Base-by-base conservation (phyloP, 1,140 invertebrate species). In the Tetramorium parvispinum region DNA sequence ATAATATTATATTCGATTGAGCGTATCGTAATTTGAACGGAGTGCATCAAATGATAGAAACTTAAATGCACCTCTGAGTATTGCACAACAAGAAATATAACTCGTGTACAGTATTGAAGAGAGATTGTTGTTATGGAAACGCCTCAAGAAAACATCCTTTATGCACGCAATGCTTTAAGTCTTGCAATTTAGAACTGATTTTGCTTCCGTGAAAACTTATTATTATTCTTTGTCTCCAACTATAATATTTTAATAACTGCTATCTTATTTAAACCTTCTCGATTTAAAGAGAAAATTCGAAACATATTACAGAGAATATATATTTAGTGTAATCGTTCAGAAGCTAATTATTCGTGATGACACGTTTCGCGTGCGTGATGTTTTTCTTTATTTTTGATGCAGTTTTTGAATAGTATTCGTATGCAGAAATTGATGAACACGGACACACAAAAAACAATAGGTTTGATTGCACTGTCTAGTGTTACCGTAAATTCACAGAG, bases 391-490 rank as follows among this genome's bases (percentile, higher is more conserved):
- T 77, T n/a, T 78, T 65, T 32, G 5, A 16, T 2, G 27, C n/a
- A 49, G 43, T 78, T 32, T 40, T 27, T 4, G 2, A 27, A 37
- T 32, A 32, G 4, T 61, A n/a, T 78, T 11, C 37, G 10, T 18
- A 32, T 49, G 43, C 18, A 57, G 2, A 21, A 46, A 46, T 53
- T 49, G 13, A 11, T 5, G 51, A 5, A 40, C n/a, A 27, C 8
- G 49, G 2, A 32, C 0, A 4, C 32, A 32, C 4, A 32, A 32
- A 32, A 32, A 46, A 78, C 76, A 78, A 63, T 78, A 46, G 40
- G n/a, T 2, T 78, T 78, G 76, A 78, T 78, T 63, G 75, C 75
- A 49, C 51, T n/a, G 27, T 11, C 8, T 1, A 24, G 7, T 21
- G 8, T 18, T 27, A 49, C 16, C 11, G 24, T 11, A 32, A 13